A percentile compares a stretch with the other conserved stretches of the same genome.
Evolutionary conservation across 1,140 invertebrate species (phyloP).

Genomic region (Drosophila littoralis): DNA sequence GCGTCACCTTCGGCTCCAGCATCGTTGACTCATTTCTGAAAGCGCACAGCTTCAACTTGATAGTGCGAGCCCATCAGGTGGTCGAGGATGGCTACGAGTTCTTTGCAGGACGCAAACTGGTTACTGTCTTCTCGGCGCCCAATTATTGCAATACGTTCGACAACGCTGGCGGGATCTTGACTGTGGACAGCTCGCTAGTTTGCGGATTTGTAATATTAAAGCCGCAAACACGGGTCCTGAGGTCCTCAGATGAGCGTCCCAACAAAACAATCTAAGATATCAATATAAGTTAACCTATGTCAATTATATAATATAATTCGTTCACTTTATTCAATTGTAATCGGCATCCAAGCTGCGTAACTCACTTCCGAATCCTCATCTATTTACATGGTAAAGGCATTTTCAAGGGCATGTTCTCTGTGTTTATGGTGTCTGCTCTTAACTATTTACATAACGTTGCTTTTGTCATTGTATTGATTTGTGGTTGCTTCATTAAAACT

Average conservation of each 20-base stretch:
- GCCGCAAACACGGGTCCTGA: background rate
- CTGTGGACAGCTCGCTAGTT: background rate
- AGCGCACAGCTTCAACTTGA: conserved; percentile 4
- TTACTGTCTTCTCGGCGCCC: conserved; percentile 39
- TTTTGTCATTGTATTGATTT: conserved; percentile 60
- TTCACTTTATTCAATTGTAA: conserved; percentile 51
- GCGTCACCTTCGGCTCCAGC: conserved; percentile 9
- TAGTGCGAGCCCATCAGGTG: conserved; percentile 40
- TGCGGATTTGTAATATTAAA: conserved; percentile 24
- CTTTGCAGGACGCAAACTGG: conserved; percentile 20
- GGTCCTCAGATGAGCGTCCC: background rate
- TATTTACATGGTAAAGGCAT: conserved; percentile 64
- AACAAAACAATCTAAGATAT: no score
- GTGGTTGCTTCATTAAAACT: conserved; percentile 66
- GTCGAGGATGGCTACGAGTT: conserved; percentile 41
- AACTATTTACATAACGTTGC: conserved; percentile 48
- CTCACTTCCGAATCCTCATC: conserved; percentile 21
- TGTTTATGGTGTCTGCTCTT: conserved; percentile 36
- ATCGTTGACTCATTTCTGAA: conserved; percentile 11
- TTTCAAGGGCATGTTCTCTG: conserved; percentile 47
- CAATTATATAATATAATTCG: conserved; percentile 45
- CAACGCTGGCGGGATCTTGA: conserved; percentile 19
- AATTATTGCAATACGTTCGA: conserved; percentile 42
- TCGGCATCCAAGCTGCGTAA: conserved; percentile 34
- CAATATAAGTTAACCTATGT: background rate